phyloP scores from a whole-genome alignment of 2,797 vertebrate genomes.

The Peromyscus eremicus region DNA sequence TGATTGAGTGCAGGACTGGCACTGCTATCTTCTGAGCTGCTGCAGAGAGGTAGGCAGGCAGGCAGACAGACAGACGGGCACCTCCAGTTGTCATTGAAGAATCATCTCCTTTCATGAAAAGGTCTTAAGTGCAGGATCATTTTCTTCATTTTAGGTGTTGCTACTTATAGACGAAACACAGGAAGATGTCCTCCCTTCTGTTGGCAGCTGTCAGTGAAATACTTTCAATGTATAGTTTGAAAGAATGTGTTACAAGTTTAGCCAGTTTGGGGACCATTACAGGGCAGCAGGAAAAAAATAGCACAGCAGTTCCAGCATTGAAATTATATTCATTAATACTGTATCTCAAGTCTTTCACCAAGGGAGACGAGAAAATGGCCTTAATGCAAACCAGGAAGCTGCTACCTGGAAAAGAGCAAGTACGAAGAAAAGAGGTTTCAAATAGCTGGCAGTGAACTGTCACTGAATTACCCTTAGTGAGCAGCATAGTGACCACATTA shows the following conservation, averaged over 20 bases:
- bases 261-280: conserved; percentile 41
- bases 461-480: conserved; percentile 60
- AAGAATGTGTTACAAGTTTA: conserved; percentile 58
- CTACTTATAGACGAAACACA: not conserved
- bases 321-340: conserved; percentile 66
- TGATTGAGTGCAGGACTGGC: not conserved
- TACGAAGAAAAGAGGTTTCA: conserved; percentile 64
- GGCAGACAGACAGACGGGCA: not conserved
- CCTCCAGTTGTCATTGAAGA: conserved; percentile 12
- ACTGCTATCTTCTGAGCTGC: conserved; percentile 3
- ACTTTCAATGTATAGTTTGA: conserved; percentile 39
- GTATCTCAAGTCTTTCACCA: conserved; percentile 60
- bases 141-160: conserved; percentile 54
- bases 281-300: conserved; percentile 60
- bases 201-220: conserved; percentile 51
- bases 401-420: conserved; percentile 64
- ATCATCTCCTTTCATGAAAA: conserved; percentile 52
- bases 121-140: conserved; percentile 22
- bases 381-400: conserved; percentile 70
- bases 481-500: conserved; percentile 21
- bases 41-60: not conserved
- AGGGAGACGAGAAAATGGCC: conserved; percentile 62
- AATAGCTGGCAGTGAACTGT: conserved; percentile 32
- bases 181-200: conserved; percentile 22
- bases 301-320: conserved; percentile 33